Conservation (phyloP, 2,113 vertebrate species). For the Poeciliopsis occidentalis region DNA sequence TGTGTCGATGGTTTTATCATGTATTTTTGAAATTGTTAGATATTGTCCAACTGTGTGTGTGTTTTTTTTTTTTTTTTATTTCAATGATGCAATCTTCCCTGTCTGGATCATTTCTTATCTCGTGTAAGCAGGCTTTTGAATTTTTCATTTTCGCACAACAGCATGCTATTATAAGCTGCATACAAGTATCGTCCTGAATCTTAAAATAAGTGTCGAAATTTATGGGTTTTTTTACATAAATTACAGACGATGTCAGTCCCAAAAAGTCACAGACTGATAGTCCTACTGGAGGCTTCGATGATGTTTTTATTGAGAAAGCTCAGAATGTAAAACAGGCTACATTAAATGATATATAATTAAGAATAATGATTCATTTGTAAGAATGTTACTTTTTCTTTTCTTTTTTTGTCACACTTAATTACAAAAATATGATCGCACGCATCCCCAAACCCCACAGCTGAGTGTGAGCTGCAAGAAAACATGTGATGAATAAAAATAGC, state of each 20-base stretch:
- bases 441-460: no score
- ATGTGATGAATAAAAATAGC: no score
- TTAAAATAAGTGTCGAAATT: not conserved
- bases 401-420: no score
- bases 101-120: not conserved
- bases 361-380: not conserved
- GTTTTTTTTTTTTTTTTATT: no score
- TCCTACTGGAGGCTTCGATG: not conserved
- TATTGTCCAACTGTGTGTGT: no score
- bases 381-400: no score
- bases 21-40: not conserved
- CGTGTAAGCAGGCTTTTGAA: not conserved
- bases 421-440: no score
- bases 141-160: not conserved
- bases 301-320: not conserved
- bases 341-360: not conserved
- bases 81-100: not conserved
- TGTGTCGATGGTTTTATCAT: slow-evolving; percentile 38
- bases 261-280: not conserved
- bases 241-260: not conserved
- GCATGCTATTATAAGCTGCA: no score
- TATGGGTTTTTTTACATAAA: not conserved
- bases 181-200: not conserved
- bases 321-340: not conserved
- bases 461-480: no score